A percentile compares a stretch with the other conserved stretches of the same genome.
Conservation (phyloP, 2,888 invertebrate genomes). For the Silvanus unidentatus region DNA sequence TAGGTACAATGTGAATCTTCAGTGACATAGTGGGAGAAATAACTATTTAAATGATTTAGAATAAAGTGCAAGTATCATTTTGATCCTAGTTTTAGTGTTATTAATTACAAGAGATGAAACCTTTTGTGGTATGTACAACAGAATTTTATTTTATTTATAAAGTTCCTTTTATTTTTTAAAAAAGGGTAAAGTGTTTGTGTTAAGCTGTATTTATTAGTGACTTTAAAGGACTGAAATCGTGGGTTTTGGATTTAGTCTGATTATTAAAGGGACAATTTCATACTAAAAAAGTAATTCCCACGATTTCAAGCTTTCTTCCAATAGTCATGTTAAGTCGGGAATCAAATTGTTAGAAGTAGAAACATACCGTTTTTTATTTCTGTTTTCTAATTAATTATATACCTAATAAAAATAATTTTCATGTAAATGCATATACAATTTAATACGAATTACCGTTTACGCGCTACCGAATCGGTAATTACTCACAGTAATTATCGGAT, state of each 20-base stretch:
- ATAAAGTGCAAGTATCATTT: slow-evolving; percentile 26
- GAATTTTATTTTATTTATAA: slow-evolving; percentile 10
- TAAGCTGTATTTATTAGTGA: not conserved
- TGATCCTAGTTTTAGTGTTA: slow-evolving; percentile 39
- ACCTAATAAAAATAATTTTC: too few relatives aligned
- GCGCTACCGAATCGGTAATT: too few relatives aligned
- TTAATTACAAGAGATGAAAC: slow-evolving; percentile 36
- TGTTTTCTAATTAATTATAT: too few relatives aligned
- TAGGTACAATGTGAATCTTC: slow-evolving; percentile 21
- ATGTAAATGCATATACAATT: too few relatives aligned
- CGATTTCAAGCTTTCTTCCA: not conserved
- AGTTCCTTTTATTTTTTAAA: slow-evolving; percentile 8
- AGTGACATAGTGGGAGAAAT: slow-evolving; percentile 21
- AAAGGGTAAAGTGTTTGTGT: not conserved
- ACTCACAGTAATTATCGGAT: too few relatives aligned
- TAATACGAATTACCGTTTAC: too few relatives aligned
- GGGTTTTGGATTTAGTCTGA: not conserved
- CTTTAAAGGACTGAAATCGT: not conserved
- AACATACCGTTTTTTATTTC: too few relatives aligned
- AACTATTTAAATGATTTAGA: slow-evolving; percentile 29
- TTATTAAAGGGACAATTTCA: not conserved
- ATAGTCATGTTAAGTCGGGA: not conserved
- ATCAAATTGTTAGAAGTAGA: too few relatives aligned
- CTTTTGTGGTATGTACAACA: slow-evolving; percentile 40
- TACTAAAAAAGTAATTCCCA: not conserved